These are phyloP conservation scores for Periphyllus acericola DNA, from an alignment of 2,888 invertebrate genomes.

Conservation along the genomic window DNA sequence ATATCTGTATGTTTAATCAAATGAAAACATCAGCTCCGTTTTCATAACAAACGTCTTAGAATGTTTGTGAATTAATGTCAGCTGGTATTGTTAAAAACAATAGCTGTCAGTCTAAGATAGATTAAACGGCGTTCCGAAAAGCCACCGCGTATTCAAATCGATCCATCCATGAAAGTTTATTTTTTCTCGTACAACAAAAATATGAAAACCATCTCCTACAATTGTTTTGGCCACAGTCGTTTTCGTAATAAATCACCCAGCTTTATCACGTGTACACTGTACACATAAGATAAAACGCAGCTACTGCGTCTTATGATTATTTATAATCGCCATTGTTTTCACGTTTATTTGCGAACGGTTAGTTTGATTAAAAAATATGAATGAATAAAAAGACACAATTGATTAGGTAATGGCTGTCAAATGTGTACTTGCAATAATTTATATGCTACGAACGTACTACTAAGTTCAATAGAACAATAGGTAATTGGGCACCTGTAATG, in stretches of 20 bases:
- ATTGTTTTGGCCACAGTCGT: not conserved
- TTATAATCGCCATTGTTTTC: too few relatives aligned
- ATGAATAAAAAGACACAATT: too few relatives aligned
- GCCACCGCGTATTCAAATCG: not conserved
- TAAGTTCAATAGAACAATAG: not conserved
- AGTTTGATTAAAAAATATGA: too few relatives aligned
- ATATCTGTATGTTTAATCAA: conserved; percentile 52
- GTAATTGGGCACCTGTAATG: not conserved
- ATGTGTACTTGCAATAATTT: not conserved
- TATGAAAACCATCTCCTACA: not conserved
- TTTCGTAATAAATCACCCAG: not conserved
- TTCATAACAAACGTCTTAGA: conserved; percentile 1
- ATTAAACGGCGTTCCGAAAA: conserved; percentile 10
- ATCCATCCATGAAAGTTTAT: not conserved
- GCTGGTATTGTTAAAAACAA: conserved; percentile 44
- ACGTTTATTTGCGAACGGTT: too few relatives aligned
- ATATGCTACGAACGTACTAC: not conserved
- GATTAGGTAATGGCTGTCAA: too few relatives aligned
- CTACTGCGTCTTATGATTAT: too few relatives aligned
- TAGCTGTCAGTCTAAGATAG: conserved; percentile 41
- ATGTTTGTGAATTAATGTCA: conserved; percentile 40
- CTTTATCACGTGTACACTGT: not conserved
- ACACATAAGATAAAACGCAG: too few relatives aligned
- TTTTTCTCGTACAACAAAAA: not conserved
- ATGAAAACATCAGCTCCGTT: conserved; percentile 39